These are phyloP conservation scores for Drosophila acutilabella DNA, from an alignment of 2,888 invertebrate genomes.

Conservation along the genomic window DNA sequence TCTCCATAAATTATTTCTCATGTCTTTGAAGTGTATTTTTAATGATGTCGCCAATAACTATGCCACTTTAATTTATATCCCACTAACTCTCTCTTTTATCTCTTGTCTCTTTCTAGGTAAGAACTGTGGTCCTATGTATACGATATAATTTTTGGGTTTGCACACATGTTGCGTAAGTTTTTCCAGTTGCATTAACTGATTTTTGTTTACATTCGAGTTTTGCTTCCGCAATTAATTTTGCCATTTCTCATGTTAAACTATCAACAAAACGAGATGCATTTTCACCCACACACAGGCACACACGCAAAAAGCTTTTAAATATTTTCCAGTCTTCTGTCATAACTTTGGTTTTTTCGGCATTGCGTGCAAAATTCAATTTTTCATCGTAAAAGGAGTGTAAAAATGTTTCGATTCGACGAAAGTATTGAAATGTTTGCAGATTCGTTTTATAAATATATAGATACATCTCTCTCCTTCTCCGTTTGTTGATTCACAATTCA, in stretches of 20 bases:
- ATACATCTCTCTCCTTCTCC: background rate
- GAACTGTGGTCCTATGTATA: conserved; percentile 39
- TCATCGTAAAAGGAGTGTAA: conserved; percentile 49
- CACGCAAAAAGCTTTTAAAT: background rate
- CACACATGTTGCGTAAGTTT: conserved; percentile 66
- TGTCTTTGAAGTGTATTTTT: conserved; percentile 43
- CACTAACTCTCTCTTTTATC: conserved; percentile 43
- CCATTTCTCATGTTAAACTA: conserved; percentile 67
- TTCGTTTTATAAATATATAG: conserved; percentile 3
- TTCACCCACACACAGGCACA: conserved; percentile 16
- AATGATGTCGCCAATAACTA: conserved; percentile 27
- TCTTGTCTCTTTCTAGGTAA: conserved; percentile 66
- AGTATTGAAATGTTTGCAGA: conserved; percentile 45
- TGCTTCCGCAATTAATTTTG: conserved; percentile 75
- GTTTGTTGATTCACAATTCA: conserved; percentile 51
- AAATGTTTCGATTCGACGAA: conserved; percentile 26
- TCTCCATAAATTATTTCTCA: conserved; percentile 51
- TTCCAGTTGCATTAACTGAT: conserved; percentile 12
- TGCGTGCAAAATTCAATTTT: conserved; percentile 80
- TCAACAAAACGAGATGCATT: conserved; percentile 55
- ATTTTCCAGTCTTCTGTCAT: conserved; percentile 36
- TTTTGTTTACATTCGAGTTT: conserved; percentile 34
- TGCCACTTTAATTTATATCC: conserved; percentile 5
- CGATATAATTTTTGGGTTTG: conserved; percentile 6
- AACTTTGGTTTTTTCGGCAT: conserved; percentile 59